Evolutionary conservation across 2,888 invertebrate genomes (phyloP), one percentile per base, ranked within the genome.

Genomic region (Gryllus longicercus): DNA sequence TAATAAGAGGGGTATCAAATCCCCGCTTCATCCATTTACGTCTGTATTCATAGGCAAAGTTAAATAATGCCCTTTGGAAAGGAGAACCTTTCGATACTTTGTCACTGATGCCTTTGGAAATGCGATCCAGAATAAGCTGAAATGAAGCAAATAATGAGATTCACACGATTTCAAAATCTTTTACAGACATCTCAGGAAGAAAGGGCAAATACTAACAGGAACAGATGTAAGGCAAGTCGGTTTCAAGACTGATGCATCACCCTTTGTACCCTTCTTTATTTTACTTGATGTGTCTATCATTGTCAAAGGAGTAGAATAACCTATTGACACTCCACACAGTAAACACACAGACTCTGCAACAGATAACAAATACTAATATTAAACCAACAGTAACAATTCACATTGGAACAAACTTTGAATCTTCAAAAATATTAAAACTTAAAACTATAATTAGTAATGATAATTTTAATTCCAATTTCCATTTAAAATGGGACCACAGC

Each of bases 201-300:
- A 18, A 75, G 18, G n/a, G 25, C 25, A 16, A 21, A 77, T 80
- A 88, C 91, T 90, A 85, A 97, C 96, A 81, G 99, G 99, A 76
- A 99, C 99, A 78, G 97, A 93, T 5, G 98, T 97, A 90, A 99
- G 94, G 85, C 98, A 94, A 2, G 98, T 97, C 4, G 99, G 99
- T 84, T 91, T 91, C 80, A 99, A 89, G 2, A 96, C 93, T 76
- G 95, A 93, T 16, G 97, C 96, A 87, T 99, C 99, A 8, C 99
- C 99, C 86, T 93, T 94, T 81, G 96, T 95, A 76, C 99, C 99
- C 85, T 93, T 93, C 91, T 96, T 96, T 84, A 99, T 97, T 89
- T 98, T 99, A 85, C 96, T 97, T 79, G 98, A 96, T 50, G 94
- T 92, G 87, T 96, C 96, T 84, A 96, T 91, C 91, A 96, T 93